Conservation (phyloP, 2,797 vertebrate genomes). For the Rhinogobio ventralis region DNA sequence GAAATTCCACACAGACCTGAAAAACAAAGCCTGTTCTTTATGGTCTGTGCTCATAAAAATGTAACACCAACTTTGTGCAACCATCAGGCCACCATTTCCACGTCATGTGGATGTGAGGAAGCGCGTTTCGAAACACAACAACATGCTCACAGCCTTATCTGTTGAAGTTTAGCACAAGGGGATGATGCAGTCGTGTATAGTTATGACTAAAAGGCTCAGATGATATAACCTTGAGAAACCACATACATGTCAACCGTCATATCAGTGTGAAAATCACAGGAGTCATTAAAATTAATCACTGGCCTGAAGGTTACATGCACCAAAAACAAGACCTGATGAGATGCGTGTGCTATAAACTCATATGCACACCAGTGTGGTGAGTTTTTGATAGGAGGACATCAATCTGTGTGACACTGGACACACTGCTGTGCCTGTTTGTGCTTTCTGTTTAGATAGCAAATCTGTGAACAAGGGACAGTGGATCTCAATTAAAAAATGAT, state of each 20-base stretch:
- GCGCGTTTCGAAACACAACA: slow-evolving; percentile 27
- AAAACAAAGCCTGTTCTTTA: neutral
- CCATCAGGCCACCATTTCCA: slow-evolving; percentile 9
- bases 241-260: neutral
- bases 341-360: slow-evolving; percentile 1
- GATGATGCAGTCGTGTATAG: slow-evolving; percentile 28
- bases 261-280: neutral
- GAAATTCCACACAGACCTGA: slow-evolving; percentile 17
- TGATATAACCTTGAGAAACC: slow-evolving; percentile 8
- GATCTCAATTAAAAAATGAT: neutral
- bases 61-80: neutral
- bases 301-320: neutral
- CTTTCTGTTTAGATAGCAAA: neutral
- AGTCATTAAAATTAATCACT: slow-evolving; percentile 7
- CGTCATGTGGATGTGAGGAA: neutral
- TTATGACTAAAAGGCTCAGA: slow-evolving; percentile 39
- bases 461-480: neutral
- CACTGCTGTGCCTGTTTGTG: neutral
- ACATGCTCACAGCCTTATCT: neutral
- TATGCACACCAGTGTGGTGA: neutral
- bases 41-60: neutral
- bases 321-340: neutral
- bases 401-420: neutral
- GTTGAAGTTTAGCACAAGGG: neutral
- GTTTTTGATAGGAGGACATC: neutral